These are phyloP conservation scores for Salmo trutta DNA, from an alignment of 2,797 vertebrate genomes.

Conservation along the genomic window DNA sequence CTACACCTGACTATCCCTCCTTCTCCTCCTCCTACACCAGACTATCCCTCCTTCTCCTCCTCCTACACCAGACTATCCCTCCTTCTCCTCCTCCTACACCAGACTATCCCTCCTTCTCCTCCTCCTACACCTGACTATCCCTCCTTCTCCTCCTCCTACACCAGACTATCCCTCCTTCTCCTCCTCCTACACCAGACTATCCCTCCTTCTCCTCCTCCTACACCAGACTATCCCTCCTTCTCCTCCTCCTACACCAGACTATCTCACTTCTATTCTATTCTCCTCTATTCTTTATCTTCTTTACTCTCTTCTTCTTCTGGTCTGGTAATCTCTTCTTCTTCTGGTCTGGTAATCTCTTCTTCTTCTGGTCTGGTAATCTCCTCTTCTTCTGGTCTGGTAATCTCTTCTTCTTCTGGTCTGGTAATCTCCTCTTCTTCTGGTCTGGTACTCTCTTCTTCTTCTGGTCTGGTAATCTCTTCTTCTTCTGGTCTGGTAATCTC, in stretches of 20 bases:
- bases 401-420: too few species aligned
- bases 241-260: neutral
- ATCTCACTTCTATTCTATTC: slow-evolving; percentile 21
- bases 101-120: slow-evolving; percentile 1
- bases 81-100: slow-evolving; percentile 11
- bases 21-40: slow-evolving; percentile 6
- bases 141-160: slow-evolving; percentile 14
- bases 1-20: slow-evolving; percentile 11
- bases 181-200: neutral
- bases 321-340: too few species aligned
- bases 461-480: too few species aligned
- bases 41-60: neutral
- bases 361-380: too few species aligned
- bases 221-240: slow-evolving; percentile 1
- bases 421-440: too few species aligned
- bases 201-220: slow-evolving; percentile 16
- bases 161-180: slow-evolving; percentile 3
- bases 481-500: too few species aligned
- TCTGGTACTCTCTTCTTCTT: too few species aligned
- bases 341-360: too few species aligned
- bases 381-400: too few species aligned
- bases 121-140: slow-evolving; percentile 2
- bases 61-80: slow-evolving; percentile 8
- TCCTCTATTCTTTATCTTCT: neutral
- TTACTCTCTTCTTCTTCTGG: neutral